These are phyloP conservation scores for Xenops minutus DNA, from an alignment of 2,797 vertebrate species.

Conservation along the genomic window DNA sequence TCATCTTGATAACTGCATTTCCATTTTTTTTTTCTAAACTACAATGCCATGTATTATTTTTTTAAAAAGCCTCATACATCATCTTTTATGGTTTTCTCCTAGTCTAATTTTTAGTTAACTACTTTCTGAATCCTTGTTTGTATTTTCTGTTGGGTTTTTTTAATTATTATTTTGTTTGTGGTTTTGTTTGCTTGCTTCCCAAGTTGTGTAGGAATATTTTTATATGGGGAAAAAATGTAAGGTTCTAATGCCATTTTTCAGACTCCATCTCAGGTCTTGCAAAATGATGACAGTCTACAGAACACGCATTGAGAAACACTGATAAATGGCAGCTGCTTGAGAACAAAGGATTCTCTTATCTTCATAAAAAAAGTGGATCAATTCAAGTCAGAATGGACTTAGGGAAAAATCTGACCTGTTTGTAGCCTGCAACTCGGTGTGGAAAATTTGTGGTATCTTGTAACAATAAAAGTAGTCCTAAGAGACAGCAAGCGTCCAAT, in stretches of 20 bases:
- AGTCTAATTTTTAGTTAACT: background rate
- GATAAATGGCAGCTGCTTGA: background rate
- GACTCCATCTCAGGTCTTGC: background rate
- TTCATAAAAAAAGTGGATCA: background rate
- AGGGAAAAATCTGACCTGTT: background rate
- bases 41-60: background rate
- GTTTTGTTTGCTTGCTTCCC: accelerated
- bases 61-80: background rate
- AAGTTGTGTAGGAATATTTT: background rate
- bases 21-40: background rate
- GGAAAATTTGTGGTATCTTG: background rate
- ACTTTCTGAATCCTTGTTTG: background rate
- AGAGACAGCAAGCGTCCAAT: background rate
- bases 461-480: background rate
- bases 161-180: background rate
- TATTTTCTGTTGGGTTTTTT: background rate
- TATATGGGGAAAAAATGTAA: background rate
- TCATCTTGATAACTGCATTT: background rate
- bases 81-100: background rate
- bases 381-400: background rate
- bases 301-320: background rate
- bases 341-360: background rate
- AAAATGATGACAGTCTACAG: background rate
- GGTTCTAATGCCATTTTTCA: background rate
- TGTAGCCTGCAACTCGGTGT: background rate